Percentiles rank a stretch among this genome's conserved stretches.
Conservation (phyloP, 2,113 vertebrate species). For the Pionites leucogaster region DNA sequence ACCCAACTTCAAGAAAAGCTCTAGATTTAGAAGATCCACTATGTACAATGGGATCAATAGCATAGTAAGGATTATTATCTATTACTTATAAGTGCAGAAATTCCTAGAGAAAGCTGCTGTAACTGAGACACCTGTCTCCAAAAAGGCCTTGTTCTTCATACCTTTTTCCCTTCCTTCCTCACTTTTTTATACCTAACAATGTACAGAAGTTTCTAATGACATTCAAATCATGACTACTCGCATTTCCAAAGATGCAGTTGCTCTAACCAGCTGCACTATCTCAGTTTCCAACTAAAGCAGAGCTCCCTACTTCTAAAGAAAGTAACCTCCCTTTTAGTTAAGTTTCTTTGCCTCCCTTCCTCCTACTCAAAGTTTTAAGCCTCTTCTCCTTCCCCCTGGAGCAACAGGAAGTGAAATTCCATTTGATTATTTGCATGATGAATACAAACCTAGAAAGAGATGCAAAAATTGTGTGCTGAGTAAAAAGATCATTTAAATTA, state of each 20-base stretch:
- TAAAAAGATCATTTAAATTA: conserved; percentile 40
- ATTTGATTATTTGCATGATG: conserved; percentile 42
- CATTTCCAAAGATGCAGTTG: conserved; percentile 55
- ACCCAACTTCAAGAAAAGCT: background rate
- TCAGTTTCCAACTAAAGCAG: conserved; percentile 50
- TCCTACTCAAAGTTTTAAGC: conserved; percentile 47
- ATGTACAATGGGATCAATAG: background rate
- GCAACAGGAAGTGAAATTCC: conserved; percentile 59
- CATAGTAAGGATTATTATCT: background rate
- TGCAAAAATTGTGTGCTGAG: background rate
- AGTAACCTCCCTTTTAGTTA: conserved; percentile 41
- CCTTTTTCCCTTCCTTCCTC: background rate
- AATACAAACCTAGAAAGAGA: conserved; percentile 42
- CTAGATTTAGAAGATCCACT: background rate
- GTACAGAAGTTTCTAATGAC: conserved; percentile 48
- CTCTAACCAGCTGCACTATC: conserved; percentile 63
- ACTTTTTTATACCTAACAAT: conserved; percentile 28
- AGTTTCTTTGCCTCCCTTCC: background rate
- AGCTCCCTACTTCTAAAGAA: conserved; percentile 47
- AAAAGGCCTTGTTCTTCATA: conserved; percentile 42
- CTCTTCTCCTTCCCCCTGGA: background rate
- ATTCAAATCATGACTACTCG: conserved; percentile 46
- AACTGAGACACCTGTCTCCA: conserved; percentile 52
- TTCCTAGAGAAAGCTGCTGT: conserved; percentile 36
- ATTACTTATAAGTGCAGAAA: background rate